Conservation (phyloP, 1,140 invertebrate species). For the Akabosia matsudoensis region DNA sequence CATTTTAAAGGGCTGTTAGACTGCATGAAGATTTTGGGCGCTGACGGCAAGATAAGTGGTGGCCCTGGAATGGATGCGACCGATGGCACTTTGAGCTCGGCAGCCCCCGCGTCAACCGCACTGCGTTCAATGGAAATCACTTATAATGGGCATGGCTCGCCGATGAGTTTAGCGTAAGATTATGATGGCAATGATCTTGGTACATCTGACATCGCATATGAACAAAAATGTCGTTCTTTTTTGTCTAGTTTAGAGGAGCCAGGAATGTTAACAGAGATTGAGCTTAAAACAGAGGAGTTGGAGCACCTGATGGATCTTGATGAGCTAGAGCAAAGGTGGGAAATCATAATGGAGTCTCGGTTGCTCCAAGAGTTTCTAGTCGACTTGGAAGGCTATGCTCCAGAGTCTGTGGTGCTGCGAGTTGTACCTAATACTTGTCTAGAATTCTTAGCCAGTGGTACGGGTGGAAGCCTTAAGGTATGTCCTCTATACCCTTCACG, state of each 20-base stretch:
- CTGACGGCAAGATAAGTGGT: neutral
- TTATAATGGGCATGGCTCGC: neutral
- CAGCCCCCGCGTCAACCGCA: neutral
- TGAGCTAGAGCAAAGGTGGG: neutral
- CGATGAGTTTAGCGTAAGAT: neutral
- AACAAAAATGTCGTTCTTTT: too few species aligned
- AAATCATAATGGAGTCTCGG: neutral
- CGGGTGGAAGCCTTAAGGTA: neutral
- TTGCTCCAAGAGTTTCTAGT: neutral
- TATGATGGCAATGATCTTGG: too few species aligned
- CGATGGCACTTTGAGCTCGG: neutral
- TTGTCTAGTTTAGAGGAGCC: conserved; percentile 5
- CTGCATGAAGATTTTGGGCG: conserved; percentile 27
- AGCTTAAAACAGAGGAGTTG: neutral
- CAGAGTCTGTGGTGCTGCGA: neutral
- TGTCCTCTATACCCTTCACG: too few species aligned
- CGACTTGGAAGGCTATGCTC: neutral
- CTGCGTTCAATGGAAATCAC: neutral
- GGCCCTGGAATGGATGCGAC: neutral
- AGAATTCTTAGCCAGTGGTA: neutral
- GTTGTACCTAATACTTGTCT: neutral
- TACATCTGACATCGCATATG: too few species aligned
- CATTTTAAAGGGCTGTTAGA: conserved; percentile 30
- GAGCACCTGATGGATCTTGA: neutral
- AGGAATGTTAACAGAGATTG: conserved; percentile 9